Percentiles rank a stretch among this genome's conserved stretches.
Evolutionary conservation across 1,140 invertebrate species (phyloP).

Genomic region (Tetranychus urticae): DNA sequence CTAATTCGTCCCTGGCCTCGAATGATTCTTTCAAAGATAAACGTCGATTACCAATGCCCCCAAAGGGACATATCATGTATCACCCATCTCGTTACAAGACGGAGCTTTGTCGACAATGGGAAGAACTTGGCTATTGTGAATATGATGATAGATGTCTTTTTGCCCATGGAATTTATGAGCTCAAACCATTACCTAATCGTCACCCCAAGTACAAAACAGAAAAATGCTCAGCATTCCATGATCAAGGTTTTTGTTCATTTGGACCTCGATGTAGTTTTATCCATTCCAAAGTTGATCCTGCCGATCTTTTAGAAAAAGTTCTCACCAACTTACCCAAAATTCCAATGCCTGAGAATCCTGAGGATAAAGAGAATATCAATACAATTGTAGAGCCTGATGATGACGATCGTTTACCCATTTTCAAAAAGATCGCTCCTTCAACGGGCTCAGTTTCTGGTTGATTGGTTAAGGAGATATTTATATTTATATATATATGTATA

Average conservation of each 20-base stretch:
- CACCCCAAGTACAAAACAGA: conserved; percentile 17
- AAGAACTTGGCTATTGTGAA: conserved; percentile 12
- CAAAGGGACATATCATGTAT: neutral
- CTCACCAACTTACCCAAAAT: too few species aligned
- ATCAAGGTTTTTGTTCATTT: conserved; percentile 14
- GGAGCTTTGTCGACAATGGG: conserved; percentile 14
- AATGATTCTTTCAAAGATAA: neutral
- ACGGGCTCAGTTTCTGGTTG: too few species aligned
- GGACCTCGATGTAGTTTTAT: conserved; percentile 14
- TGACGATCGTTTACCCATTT: too few species aligned
- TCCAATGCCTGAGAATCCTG: too few species aligned
- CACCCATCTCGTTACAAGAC: conserved; percentile 12
- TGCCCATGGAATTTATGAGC: conserved; percentile 14
- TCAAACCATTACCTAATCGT: conserved; percentile 9
- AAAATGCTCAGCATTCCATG: conserved; percentile 13
- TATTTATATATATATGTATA: too few species aligned
- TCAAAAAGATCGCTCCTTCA: too few species aligned
- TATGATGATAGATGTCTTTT: conserved; percentile 16
- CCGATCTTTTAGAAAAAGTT: neutral
- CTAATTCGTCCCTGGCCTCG: neutral
- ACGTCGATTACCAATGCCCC: neutral
- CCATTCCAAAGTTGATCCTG: conserved; percentile 6
- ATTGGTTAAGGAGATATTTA: too few species aligned
- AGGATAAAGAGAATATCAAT: too few species aligned
- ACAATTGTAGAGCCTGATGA: too few species aligned